Percentiles rank a stretch among this genome's conserved stretches.
Conservation (phyloP, 2,888 invertebrate species). For the Synergus umbraculus region DNA sequence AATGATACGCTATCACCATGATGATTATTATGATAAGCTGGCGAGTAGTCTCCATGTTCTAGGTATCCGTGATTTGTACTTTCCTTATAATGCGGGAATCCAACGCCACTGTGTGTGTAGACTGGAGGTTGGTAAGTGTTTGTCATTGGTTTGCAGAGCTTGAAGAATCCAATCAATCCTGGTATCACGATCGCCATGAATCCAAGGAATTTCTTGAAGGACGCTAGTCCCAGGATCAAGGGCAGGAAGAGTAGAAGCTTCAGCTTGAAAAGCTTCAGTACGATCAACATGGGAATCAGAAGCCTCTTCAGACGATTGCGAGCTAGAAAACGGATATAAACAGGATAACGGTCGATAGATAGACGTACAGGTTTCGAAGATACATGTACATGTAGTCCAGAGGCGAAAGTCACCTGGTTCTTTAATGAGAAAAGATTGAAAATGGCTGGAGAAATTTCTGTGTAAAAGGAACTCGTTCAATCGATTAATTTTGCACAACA, state of each 20-base stretch:
- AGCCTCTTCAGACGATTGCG: slow-evolving; percentile 89
- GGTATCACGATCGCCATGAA: slow-evolving; percentile 89
- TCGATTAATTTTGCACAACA: slow-evolving; percentile 15
- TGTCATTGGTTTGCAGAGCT: slow-evolving; percentile 87
- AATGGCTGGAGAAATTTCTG: slow-evolving; percentile 56
- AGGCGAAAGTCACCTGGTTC: slow-evolving; percentile 56
- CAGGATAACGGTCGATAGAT: slow-evolving; percentile 43
- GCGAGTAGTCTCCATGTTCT: slow-evolving; percentile 70
- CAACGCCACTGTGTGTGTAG: slow-evolving; percentile 87
- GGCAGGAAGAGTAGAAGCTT: slow-evolving; percentile 90
- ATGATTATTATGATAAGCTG: slow-evolving; percentile 70
- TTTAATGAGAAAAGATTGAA: slow-evolving; percentile 49
- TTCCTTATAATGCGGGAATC: slow-evolving; percentile 80
- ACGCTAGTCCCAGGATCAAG: slow-evolving; percentile 88
- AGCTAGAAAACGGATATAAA: slow-evolving; percentile 79
- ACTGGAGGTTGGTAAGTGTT: slow-evolving; percentile 80
- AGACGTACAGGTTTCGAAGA: slow-evolving; percentile 49
- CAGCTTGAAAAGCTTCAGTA: slow-evolving; percentile 90
- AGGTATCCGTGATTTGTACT: slow-evolving; percentile 75
- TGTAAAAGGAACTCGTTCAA: slow-evolving; percentile 49
- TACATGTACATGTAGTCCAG: slow-evolving; percentile 41
- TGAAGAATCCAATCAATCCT: slow-evolving; percentile 90
- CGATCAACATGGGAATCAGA: slow-evolving; percentile 88
- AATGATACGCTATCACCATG: slow-evolving; percentile 82
- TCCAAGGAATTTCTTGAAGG: slow-evolving; percentile 90